Base-by-base conservation (phyloP, 2,113 vertebrate species). In the Gasterosteus nipponicus region DNA sequence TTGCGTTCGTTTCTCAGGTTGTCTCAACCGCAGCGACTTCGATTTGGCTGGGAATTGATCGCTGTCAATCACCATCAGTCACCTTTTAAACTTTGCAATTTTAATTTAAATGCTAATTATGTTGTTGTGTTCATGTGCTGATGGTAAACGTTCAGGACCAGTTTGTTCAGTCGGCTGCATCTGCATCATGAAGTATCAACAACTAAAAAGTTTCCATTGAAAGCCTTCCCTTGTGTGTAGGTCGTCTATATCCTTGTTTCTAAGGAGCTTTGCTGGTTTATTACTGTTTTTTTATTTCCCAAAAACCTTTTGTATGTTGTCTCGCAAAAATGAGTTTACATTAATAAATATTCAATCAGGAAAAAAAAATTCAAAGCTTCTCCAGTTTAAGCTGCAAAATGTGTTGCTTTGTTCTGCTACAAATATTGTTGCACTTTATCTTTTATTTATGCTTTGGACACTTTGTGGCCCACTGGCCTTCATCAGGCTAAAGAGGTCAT, bases 111-210 rank as follows among this genome's bases (percentile, higher is more conserved):
- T 26, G 22, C 22, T 26, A 26, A 26, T 86, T 69, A 74, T 54
- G 33, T 72, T 49, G 73, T 33, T 82, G 77, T 74, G 58, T 78
- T 81, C 58, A 58, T 70, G 74, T 12, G 38, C 65, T 72, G 54
- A 56, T 56, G 72, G 80, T 63, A 73, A 82, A 63, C 10, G 19
- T 42, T 57, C 22, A 31, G n/a, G 69, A 75, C 68, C 53, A 80
- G 31, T 7, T 54, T 29, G 22, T 29, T 54, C 66, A 46, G 53
- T 41, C 46, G 59, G 67, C 62, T n/a, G 15, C 66, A 29, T 42
- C 42, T 44, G 22, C 29, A 10, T 49, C 33, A 42, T 42, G 15
- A n/a, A 47, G 10, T 19, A 19, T 49, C 19, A 35, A 38, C 33
- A 22, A 18, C 41, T 46, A 46, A 33, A 22, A 41, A 16, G 53